Base-by-base conservation (phyloP, 2,888 invertebrate species). In the Aphodius granarius region DNA sequence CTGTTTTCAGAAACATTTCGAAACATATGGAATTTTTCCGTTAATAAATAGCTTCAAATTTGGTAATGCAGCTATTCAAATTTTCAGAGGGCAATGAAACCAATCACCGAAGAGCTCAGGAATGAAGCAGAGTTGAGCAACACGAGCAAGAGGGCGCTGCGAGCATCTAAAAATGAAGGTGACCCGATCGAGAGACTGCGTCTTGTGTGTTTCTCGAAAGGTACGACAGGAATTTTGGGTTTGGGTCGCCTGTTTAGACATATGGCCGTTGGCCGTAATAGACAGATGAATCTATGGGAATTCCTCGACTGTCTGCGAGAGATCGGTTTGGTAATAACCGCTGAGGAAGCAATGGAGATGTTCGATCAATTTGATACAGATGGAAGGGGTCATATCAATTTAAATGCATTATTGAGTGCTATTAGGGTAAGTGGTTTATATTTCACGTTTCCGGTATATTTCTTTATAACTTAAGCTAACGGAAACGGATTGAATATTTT, bases 251-350 rank as follows among this genome's bases (percentile, higher is more conserved):
- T 94, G 80, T 98, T 98, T 86, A 92, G 96, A 72, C 90, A 94
- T 73, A 95, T 98, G 94, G 98, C 98, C 84, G 95, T 97, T 78
- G 97, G 98, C 86, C 95, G 94, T 65, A 97, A 92, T 87, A 94
- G 94, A 85, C 89, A 91, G 66, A 86, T 98, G 76, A 95, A 91
- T 83, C 88, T 91, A 77, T 94, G 94, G 15, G 97, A 98, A 86
- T 97, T 98, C 85, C 85, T 89, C 5, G 91, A 92, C 78, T 97
- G 97, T 0, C 88, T 97, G 78, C 89, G 88, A 74, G 95, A 96
- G 78, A 73, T 77, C 15, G 96, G 96, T 0, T 84, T 96, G 78
- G 92, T 92, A 2, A 85, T 94, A 5, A 89, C 87, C 18, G 89
- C 91, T 0, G 90, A 90, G 85, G 94, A 95, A 76, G 89, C 91